phyloP scores from a whole-genome alignment of 2,797 vertebrate genomes.

The Tiaroga cobitis region DNA sequence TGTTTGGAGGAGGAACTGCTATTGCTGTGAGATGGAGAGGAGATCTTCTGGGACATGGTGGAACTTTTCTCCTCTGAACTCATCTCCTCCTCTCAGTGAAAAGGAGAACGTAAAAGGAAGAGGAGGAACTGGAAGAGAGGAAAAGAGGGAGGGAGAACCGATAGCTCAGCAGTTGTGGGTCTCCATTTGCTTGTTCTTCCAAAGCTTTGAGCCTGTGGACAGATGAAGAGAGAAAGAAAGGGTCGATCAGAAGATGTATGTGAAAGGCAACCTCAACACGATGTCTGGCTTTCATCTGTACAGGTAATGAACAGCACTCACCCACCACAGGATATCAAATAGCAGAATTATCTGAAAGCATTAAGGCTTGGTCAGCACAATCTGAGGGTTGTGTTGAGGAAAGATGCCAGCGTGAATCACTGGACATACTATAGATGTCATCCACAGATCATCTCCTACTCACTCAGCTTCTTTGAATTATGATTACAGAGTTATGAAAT shows the following conservation, averaged over 20 bases:
- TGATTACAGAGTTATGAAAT: not conserved
- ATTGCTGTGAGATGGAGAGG: constrained; percentile 92
- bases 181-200: constrained; percentile 43
- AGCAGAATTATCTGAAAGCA: constrained; percentile 28
- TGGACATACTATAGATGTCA: constrained; percentile 4
- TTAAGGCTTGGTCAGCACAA: constrained; percentile 32
- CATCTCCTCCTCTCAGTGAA: constrained; percentile 73
- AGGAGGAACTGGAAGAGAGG: not conserved
- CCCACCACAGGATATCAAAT: constrained; percentile 45
- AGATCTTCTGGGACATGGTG: constrained; percentile 88
- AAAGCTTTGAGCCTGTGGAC: constrained; percentile 35
- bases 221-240: constrained; percentile 29
- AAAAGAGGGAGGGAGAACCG: constrained; percentile 2
- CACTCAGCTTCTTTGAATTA: constrained; percentile 5
- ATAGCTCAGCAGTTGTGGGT: constrained; percentile 38
- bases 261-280: constrained; percentile 25
- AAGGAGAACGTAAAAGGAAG: not conserved
- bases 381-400: not conserved
- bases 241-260: constrained; percentile 21
- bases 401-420: constrained; percentile 18
- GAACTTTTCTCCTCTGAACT: constrained; percentile 86
- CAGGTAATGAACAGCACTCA: constrained; percentile 50
- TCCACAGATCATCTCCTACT: constrained; percentile 17
- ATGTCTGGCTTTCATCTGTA: constrained; percentile 35
- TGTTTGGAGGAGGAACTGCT: constrained; percentile 96